Conservation (phyloP, 2,797 vertebrate species). For the Rhinophrynus dorsalis region DNA sequence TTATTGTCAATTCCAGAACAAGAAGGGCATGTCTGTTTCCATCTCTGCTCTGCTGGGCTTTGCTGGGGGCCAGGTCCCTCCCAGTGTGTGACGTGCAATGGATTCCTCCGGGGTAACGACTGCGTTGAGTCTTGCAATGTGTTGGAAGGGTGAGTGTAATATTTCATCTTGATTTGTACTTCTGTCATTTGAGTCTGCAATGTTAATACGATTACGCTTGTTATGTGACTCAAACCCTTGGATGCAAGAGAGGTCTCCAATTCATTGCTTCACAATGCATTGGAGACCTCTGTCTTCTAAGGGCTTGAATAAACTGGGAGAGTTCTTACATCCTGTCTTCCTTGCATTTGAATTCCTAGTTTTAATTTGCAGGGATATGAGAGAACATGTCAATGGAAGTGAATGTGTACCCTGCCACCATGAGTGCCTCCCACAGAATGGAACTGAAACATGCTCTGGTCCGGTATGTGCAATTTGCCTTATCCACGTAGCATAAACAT, state of each 20-base stretch:
- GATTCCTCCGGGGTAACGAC: constrained; percentile 81
- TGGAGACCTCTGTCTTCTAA: too few species aligned
- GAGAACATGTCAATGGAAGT: constrained; percentile 78
- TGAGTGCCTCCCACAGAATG: constrained; percentile 86
- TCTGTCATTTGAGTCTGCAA: too few species aligned
- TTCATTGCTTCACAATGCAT: too few species aligned
- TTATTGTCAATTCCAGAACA: constrained; percentile 2
- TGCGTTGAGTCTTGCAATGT: constrained; percentile 88
- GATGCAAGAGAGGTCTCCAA: too few species aligned
- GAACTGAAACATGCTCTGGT: constrained; percentile 82
- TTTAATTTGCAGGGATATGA: constrained; percentile 70
- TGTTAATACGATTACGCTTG: too few species aligned
- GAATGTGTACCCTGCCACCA: constrained; percentile 82
- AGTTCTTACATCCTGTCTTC: too few species aligned
- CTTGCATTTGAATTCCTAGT: too few species aligned
- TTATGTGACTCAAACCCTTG: too few species aligned
- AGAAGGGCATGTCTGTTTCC: constrained; percentile 75
- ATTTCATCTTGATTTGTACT: not conserved
- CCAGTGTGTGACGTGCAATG: constrained; percentile 83
- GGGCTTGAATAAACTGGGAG: too few species aligned
- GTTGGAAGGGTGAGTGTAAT: constrained; percentile 76
- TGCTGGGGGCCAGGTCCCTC: constrained; percentile 91
- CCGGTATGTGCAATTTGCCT: constrained; percentile 68
- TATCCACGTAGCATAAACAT: not conserved
- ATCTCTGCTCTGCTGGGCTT: constrained; percentile 73